Conservation (phyloP, 64 coral and sea anemone genomes). For the Montipora foliosa region DNA sequence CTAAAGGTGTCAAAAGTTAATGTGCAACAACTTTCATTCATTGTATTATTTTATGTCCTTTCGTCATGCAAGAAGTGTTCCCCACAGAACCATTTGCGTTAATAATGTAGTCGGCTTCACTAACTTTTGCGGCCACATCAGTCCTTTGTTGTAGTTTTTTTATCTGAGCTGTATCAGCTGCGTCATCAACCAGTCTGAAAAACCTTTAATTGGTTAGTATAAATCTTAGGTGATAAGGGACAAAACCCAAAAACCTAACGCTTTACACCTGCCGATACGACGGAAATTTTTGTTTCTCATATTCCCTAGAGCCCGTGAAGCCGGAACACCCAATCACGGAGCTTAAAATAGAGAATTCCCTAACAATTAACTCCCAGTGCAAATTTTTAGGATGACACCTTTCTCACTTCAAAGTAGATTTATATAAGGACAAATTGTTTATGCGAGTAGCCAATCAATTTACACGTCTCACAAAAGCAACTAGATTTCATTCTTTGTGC, state of each 20-base stretch:
- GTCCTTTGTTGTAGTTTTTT: slow-evolving; percentile 18
- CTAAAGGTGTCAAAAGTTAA: neutral
- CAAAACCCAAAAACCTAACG: slow-evolving; percentile 33
- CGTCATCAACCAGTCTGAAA: slow-evolving; percentile 43
- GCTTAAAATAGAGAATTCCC: slow-evolving; percentile 15
- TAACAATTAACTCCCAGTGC: slow-evolving; percentile 53
- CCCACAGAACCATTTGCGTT: slow-evolving; percentile 12
- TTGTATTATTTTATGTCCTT: neutral
- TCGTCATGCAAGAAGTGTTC: neutral
- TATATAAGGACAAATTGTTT: slow-evolving; percentile 90
- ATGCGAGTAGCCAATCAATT: slow-evolving; percentile 89
- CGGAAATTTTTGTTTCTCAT: neutral
- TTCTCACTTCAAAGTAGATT: slow-evolving; percentile 47
- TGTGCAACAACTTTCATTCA: neutral
- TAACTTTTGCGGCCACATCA: slow-evolving; percentile 27
- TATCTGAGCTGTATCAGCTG: slow-evolving; percentile 42
- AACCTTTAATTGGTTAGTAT: slow-evolving; percentile 53
- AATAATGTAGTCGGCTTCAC: slow-evolving; percentile 1
- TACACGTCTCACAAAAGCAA: slow-evolving; percentile 72
- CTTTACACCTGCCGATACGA: slow-evolving; percentile 43
- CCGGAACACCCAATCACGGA: slow-evolving; percentile 34
- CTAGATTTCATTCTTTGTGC: slow-evolving; percentile 52
- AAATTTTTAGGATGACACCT: slow-evolving; percentile 35
- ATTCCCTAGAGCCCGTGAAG: neutral
- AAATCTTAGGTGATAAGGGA: slow-evolving; percentile 31